Percentiles rank a stretch among this genome's conserved stretches.
Conservation (phyloP, 2,888 invertebrate species). For the Dolomedes plantarius region DNA sequence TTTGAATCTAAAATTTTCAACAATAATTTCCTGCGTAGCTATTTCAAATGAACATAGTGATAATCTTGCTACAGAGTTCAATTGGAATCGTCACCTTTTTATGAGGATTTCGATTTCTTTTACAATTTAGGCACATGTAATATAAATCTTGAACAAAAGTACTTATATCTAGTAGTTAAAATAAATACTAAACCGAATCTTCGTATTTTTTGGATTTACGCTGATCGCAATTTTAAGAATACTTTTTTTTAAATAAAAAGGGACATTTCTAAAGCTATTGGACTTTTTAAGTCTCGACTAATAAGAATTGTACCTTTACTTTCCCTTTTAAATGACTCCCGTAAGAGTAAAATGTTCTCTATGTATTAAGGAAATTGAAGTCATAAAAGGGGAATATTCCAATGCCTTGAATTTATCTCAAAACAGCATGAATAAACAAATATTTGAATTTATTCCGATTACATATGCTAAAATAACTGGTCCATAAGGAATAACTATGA, state of each 20-base stretch:
- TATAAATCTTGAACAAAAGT: neutral
- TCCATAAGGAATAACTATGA: neutral
- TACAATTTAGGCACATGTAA: no score
- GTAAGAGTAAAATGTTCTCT: neutral
- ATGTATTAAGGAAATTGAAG: neutral
- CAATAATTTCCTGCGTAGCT: no score
- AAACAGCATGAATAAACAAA: constrained; percentile 1
- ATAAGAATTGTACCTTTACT: neutral
- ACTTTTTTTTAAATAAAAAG: no score
- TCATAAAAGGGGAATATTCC: neutral
- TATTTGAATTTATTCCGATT: neutral
- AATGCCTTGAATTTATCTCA: neutral
- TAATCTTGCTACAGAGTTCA: no score
- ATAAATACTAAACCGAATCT: neutral
- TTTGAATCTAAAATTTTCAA: no score
- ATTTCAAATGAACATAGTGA: no score
- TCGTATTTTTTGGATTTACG: neutral
- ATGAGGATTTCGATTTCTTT: no score
- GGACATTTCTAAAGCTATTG: no score
- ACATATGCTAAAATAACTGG: neutral
- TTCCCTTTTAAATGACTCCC: neutral
- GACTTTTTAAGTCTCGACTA: neutral
- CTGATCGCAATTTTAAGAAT: no score
- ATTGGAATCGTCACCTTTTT: no score
- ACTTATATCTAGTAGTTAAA: neutral